A percentile compares a stretch with the other conserved stretches of the same genome.
phyloP scores from a whole-genome alignment of 2,113 vertebrate species.

The Protobothrops mucrosquamatus region DNA sequence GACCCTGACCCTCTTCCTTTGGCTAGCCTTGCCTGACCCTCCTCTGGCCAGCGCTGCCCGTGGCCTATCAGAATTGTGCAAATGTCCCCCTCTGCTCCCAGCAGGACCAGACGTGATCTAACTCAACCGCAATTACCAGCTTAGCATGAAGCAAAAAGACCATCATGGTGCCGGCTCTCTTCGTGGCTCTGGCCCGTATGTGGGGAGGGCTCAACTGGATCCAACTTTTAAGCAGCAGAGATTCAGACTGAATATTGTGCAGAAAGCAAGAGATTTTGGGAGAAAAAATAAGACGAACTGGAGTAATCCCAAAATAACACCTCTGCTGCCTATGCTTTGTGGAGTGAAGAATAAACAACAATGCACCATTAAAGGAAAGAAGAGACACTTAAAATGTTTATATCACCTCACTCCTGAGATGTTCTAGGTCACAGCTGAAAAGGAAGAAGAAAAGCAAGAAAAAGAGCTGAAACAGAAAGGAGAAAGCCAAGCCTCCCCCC shows the following conservation, averaged over 20 bases:
- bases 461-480: neutral
- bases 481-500: neutral
- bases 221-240: neutral
- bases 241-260: no score
- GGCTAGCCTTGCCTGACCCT: neutral
- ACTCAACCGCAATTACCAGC: neutral
- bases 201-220: neutral
- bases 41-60: neutral
- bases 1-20: neutral
- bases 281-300: neutral
- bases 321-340: neutral
- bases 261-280: neutral
- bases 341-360: neutral
- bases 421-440: neutral
- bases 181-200: neutral
- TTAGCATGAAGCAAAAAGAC: neutral
- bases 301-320: neutral
- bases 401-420: neutral
- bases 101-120: neutral
- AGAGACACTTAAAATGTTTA: neutral
- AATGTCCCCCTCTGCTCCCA: neutral
- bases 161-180: neutral
- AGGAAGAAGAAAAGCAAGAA: neutral
- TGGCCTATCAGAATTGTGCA: neutral
- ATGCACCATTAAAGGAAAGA: neutral